Evolutionary conservation across 2,113 vertebrate genomes (phyloP).

Genomic region (Lynx canadensis): DNA sequence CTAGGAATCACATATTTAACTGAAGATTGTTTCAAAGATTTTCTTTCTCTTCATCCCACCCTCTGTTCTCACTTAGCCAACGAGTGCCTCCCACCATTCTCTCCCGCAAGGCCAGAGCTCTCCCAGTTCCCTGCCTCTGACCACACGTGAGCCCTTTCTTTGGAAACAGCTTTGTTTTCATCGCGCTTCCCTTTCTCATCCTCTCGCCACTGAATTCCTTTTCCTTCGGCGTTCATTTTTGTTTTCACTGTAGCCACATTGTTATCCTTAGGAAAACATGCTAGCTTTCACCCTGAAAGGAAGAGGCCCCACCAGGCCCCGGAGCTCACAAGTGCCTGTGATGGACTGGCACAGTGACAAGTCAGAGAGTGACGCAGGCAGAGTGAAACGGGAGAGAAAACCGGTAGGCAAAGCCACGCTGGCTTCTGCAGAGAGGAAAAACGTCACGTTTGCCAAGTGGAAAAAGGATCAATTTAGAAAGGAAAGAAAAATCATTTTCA

Average conservation of each 20-base stretch:
- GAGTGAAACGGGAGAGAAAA: background rate
- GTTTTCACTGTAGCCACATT: background rate
- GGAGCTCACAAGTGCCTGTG: background rate
- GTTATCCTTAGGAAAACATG: background rate
- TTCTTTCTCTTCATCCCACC: background rate
- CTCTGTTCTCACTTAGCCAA: background rate
- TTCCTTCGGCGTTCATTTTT: constrained; percentile 35
- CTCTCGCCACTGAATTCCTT: background rate
- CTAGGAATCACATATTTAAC: background rate
- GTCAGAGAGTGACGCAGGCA: background rate
- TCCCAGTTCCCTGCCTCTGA: background rate
- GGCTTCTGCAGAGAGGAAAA: constrained; percentile 46
- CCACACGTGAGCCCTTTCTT: background rate
- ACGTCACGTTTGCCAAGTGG: background rate
- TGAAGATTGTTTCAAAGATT: background rate
- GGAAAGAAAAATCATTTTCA: constrained; percentile 49
- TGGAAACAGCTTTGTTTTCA: constrained; percentile 2
- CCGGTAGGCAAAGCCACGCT: background rate
- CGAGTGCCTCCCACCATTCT: background rate
- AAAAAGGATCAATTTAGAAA: constrained; percentile 31
- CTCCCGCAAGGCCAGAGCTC: background rate
- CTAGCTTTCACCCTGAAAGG: background rate
- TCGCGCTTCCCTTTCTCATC: background rate
- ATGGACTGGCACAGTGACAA: background rate
- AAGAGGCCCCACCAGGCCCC: background rate